These are phyloP conservation scores for Nerophis lumbriciformis DNA, from an alignment of 2,113 vertebrate genomes.

Conservation along the genomic window DNA sequence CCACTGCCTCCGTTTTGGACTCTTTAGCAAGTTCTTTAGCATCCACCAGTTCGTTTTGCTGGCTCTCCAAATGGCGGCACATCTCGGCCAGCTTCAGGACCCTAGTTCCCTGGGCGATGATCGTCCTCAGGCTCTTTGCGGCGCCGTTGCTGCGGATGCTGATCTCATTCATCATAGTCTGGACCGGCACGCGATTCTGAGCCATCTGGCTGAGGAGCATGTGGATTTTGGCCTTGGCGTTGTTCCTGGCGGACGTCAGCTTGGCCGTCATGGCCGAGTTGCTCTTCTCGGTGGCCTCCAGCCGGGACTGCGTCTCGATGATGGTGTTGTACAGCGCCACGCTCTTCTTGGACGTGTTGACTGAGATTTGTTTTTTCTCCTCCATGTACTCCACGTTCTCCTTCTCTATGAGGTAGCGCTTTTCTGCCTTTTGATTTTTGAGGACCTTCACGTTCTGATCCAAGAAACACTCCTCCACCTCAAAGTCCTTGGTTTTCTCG, in stretches of 20 bases:
- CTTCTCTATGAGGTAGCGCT: not conserved
- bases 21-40: not conserved
- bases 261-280: constrained; percentile 1
- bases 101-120: not conserved
- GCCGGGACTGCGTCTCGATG: constrained; percentile 1
- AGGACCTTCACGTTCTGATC: constrained; percentile 10
- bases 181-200: constrained; percentile 1
- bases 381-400: constrained; percentile 5
- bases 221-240: constrained; percentile 8
- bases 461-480: constrained; percentile 5
- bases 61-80: not conserved
- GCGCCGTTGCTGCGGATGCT: not conserved
- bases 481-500: constrained; percentile 5
- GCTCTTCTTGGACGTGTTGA: constrained; percentile 1
- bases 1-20: not conserved
- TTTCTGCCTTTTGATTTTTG: constrained; percentile 2
- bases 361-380: not conserved
- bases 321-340: constrained; percentile 8
- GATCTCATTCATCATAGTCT: not conserved
- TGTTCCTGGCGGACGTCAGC: constrained; percentile 2
- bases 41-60: not conserved
- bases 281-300: constrained; percentile 1
- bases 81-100: constrained; percentile 8
- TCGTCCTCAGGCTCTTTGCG: not conserved
- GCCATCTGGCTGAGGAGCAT: constrained; percentile 5